Evolutionary conservation across 2,113 vertebrate species (phyloP).

Genomic region (Myiozetetes cayanensis): DNA sequence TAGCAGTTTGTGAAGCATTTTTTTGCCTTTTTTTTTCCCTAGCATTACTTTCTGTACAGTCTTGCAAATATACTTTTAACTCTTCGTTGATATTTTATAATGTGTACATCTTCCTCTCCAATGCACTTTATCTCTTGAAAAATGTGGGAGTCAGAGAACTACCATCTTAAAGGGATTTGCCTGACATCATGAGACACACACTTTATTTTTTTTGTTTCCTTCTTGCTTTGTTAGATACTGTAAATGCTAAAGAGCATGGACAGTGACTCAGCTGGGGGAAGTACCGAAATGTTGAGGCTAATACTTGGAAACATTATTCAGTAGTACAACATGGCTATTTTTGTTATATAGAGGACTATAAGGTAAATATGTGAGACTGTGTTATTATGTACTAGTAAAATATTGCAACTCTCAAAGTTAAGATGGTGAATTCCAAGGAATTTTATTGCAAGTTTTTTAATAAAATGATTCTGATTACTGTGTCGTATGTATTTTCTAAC

Average conservation of each 20-base stretch:
- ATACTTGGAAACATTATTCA: constrained; percentile 73
- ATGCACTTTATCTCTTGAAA: constrained; percentile 88
- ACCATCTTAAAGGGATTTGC: constrained; percentile 70
- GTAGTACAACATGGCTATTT: constrained; percentile 80
- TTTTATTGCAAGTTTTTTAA: constrained; percentile 81
- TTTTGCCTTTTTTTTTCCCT: not conserved
- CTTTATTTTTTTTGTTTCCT: constrained; percentile 12
- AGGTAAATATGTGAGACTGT: constrained; percentile 82
- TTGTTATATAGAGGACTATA: constrained; percentile 81
- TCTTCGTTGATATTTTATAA: constrained; percentile 19
- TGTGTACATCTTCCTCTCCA: constrained; percentile 58
- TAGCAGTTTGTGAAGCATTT: constrained; percentile 1
- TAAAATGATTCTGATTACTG: constrained; percentile 64
- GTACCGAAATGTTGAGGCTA: constrained; percentile 27
- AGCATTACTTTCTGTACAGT: constrained; percentile 22
- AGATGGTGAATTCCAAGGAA: constrained; percentile 82
- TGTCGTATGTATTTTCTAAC: not conserved
- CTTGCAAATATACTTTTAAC: constrained; percentile 34
- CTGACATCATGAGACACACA: constrained; percentile 35
- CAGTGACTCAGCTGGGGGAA: constrained; percentile 55
- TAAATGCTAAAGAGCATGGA: constrained; percentile 54
- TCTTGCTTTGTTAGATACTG: constrained; percentile 62
- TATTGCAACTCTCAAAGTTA: constrained; percentile 78
- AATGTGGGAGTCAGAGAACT: constrained; percentile 50
- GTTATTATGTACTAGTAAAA: constrained; percentile 81